Conservation (phyloP, 2,888 invertebrate genomes). For the Drosophila neutralis region DNA sequence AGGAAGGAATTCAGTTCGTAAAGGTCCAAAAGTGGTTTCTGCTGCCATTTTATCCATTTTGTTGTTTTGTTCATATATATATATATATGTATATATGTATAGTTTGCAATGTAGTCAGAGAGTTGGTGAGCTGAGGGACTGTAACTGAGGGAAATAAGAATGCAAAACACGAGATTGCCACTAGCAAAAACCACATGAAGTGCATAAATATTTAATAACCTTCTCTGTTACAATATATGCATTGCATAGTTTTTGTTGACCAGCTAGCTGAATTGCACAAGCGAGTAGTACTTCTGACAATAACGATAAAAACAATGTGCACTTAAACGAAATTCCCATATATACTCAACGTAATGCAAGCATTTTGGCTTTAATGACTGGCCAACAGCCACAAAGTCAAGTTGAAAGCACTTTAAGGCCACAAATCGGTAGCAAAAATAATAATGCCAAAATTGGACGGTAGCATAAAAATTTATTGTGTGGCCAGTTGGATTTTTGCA, state of each 20-base stretch:
- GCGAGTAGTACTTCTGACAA: background rate
- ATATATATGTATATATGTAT: background rate
- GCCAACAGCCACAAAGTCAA: slow-evolving; percentile 20
- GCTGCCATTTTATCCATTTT: slow-evolving; percentile 1
- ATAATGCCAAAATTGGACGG: slow-evolving; percentile 20
- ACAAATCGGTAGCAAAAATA: slow-evolving; percentile 28
- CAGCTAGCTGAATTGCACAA: slow-evolving; percentile 4
- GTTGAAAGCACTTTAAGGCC: slow-evolving; percentile 33
- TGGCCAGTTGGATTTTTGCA: slow-evolving; percentile 16
- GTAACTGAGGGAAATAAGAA: slow-evolving; percentile 31
- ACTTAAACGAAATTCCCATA: slow-evolving; percentile 14
- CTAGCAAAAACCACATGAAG: slow-evolving; percentile 36
- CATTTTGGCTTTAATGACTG: slow-evolving; percentile 8
- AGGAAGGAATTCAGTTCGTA: slow-evolving; percentile 1
- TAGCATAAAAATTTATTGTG: slow-evolving; percentile 32
- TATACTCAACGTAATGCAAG: slow-evolving; percentile 37
- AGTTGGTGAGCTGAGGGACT: slow-evolving; percentile 3
- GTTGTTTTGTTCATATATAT: background rate
- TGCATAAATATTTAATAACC: slow-evolving; percentile 67
- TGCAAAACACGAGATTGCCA: slow-evolving; percentile 49
- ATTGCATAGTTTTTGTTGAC: slow-evolving; percentile 21
- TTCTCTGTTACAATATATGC: slow-evolving; percentile 50
- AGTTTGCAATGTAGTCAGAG: slow-evolving; percentile 3
- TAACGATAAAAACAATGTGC: slow-evolving; percentile 5
- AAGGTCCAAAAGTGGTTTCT: slow-evolving; percentile 9